Evolutionary conservation across 2,888 invertebrate species (phyloP), one percentile per base, ranked within the genome.

Genomic region (Drosophila prostipennis): DNA sequence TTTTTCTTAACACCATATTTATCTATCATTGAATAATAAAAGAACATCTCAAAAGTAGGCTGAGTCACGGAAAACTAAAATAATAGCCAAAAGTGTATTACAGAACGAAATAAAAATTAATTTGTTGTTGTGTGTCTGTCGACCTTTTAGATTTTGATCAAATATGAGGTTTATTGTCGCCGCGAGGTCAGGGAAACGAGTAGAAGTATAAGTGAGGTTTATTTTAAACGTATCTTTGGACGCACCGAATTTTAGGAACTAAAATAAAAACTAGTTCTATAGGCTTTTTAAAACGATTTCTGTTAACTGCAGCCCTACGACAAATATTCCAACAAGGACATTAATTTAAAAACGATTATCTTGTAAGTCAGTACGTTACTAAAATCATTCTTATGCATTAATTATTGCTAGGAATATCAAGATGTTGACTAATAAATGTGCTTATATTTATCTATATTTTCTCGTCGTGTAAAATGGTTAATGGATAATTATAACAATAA

Each of bases 71-170:
- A 32, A 29, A 32, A 29, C 11, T 46, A 6, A 6, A 46, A 29
- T 29, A 14, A 6, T 14, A 29, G 6, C 46, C 48, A 13, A 48
- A 48, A 34, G 34, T n/a, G 7, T 13, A 34, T 34, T 48, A 16
- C 16, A 48, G 34, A 48, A 48, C 34, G 4, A 7, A 13, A 34
- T 19, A 48, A 34, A 48, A 48, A 48, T 7, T 34, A 48, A 48
- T 48, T 48, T 11, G 48, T 16, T 14, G 46, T 5, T 34, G 32
- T 48, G 34, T n/a, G 34, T 11, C 11, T 16, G 34, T 19, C 48
- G 48, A 46, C 45, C 36, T 56, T 56, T 45, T 16, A 32, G 46
- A 42, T 45, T 56, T 56, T 23, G 37, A 56, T 37, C 48, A 34
- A 48, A 48, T 19, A 48, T 34, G 34, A 34, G 32, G 48, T 7